phyloP scores from a whole-genome alignment of 2,113 vertebrate species.

The Dolichotis patagonum region DNA sequence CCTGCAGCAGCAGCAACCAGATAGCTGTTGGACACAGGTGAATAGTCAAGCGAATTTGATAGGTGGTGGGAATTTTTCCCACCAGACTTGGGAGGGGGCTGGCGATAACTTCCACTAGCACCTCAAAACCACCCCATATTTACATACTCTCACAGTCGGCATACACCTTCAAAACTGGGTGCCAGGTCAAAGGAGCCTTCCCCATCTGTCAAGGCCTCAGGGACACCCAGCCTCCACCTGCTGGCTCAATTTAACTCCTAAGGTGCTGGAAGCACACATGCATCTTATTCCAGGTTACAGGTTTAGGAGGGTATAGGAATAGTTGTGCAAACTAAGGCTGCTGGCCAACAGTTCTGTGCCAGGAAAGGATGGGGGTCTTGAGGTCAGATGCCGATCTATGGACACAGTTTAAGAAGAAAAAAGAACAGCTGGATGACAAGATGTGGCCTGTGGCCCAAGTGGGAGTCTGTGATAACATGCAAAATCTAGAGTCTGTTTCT shows the following conservation, averaged over 20 bases:
- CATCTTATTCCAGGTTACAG: background rate
- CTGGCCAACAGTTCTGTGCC: too few species aligned
- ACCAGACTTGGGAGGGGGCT: background rate
- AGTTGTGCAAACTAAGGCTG: accelerated
- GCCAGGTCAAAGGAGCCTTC: background rate
- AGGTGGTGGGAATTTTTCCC: background rate
- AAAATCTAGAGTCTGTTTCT: background rate
- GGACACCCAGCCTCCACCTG: background rate
- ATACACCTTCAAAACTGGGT: too few species aligned
- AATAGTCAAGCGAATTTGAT: background rate
- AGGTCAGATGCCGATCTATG: too few species aligned
- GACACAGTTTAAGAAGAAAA: background rate
- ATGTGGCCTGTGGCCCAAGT: accelerated
- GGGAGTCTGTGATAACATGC: accelerated
- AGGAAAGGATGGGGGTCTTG: background rate
- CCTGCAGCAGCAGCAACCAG: background rate
- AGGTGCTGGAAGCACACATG: accelerated
- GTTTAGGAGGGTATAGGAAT: background rate
- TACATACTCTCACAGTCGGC: too few species aligned
- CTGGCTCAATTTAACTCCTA: background rate
- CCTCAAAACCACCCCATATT: background rate
- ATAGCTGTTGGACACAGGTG: background rate
- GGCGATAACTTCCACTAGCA: background rate
- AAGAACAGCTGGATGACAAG: background rate
- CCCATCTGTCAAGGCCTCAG: too few species aligned